These are phyloP conservation scores for Neoniphon sammara DNA, from an alignment of 2,797 vertebrate genomes.

Conservation along the genomic window DNA sequence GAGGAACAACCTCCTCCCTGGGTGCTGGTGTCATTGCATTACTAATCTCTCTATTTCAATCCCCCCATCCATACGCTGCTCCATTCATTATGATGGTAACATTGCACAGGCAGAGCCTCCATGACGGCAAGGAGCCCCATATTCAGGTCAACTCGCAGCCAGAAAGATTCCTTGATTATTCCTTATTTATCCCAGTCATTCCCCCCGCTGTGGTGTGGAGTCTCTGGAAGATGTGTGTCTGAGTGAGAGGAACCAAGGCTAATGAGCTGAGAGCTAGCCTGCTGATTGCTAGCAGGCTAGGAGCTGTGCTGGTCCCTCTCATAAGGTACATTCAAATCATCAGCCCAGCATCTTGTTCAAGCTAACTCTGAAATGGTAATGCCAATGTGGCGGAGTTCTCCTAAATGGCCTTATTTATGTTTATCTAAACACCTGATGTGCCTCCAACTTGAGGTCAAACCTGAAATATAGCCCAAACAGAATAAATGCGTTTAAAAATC, in stretches of 20 bases:
- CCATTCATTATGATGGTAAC: slow-evolving; percentile 60
- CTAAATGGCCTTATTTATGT: neutral
- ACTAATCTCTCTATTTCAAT: slow-evolving; percentile 25
- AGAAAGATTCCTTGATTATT: slow-evolving; percentile 75
- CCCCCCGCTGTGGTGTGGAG: slow-evolving; percentile 66
- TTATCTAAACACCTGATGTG: neutral
- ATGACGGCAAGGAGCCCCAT: slow-evolving; percentile 41
- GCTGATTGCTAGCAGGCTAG: slow-evolving; percentile 55
- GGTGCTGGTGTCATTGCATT: slow-evolving; percentile 37
- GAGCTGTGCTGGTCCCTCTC: slow-evolving; percentile 28
- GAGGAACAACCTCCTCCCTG: slow-evolving; percentile 13
- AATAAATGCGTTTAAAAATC: neutral
- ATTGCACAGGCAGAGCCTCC: slow-evolving; percentile 39
- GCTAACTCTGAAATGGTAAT: neutral
- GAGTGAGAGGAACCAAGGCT: slow-evolving; percentile 58
- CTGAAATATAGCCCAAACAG: neutral
- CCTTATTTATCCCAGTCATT: slow-evolving; percentile 76
- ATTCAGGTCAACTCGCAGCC: slow-evolving; percentile 78
- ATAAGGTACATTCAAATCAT: neutral
- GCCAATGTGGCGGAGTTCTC: neutral
- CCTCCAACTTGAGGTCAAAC: neutral
- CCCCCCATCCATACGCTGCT: slow-evolving; percentile 14
- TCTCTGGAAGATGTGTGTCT: slow-evolving; percentile 67
- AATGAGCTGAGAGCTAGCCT: slow-evolving; percentile 72
- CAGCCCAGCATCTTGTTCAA: neutral